A percentile compares a stretch with the other conserved stretches of the same genome.
These are phyloP conservation scores for Bubo scandiacus DNA, from an alignment of 2,113 vertebrate species.

Conservation along the genomic window DNA sequence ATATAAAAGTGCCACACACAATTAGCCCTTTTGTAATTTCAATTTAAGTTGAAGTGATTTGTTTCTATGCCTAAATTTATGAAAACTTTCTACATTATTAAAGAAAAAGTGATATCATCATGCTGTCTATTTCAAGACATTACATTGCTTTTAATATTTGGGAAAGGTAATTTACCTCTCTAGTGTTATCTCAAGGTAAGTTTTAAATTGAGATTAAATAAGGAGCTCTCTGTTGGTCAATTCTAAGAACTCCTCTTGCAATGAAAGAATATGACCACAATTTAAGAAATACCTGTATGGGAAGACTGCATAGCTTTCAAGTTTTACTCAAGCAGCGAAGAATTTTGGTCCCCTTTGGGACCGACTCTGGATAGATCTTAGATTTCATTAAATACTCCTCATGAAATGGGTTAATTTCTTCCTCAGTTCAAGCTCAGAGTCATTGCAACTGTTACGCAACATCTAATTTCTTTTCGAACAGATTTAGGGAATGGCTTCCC, in stretches of 20 bases:
- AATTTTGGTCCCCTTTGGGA: background rate
- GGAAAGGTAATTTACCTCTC: background rate
- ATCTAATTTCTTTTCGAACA: background rate
- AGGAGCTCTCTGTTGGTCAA: background rate
- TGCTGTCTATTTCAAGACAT: background rate
- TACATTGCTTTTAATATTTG: background rate
- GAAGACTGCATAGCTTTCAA: background rate
- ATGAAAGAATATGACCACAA: background rate
- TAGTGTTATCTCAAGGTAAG: background rate
- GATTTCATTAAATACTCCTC: background rate
- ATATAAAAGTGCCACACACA: background rate
- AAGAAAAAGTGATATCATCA: background rate
- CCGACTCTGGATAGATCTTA: background rate
- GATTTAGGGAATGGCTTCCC: background rate
- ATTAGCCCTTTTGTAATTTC: background rate
- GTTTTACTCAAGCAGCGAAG: background rate
- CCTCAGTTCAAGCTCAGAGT: background rate
- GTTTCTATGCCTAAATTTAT: background rate
- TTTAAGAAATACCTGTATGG: background rate
- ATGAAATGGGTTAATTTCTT: background rate
- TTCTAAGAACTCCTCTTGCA: background rate
- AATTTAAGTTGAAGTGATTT: background rate
- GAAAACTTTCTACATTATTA: background rate
- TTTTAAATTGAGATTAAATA: background rate
- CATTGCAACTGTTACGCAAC: background rate